phyloP scores from a whole-genome alignment of 1,140 invertebrate genomes.

The Meloidogyne hapla region DNA sequence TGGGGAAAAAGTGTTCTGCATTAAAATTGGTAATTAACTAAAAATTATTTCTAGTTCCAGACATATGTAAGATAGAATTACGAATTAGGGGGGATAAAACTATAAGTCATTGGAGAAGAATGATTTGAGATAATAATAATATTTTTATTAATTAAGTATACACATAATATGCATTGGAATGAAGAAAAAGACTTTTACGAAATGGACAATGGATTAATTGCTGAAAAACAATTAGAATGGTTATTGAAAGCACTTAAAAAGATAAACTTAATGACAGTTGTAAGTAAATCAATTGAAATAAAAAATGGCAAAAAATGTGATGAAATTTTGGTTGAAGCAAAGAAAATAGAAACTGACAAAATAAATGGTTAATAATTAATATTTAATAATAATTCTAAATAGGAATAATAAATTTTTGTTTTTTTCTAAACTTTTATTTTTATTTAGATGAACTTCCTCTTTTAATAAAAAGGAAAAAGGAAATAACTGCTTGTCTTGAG shows the following conservation, averaged over 20 bases:
- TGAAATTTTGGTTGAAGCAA: neutral
- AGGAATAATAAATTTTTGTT: neutral
- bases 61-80: no score
- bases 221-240: constrained; percentile 6
- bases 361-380: neutral
- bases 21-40: neutral
- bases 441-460: constrained; percentile 6
- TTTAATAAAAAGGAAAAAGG: neutral
- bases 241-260: neutral
- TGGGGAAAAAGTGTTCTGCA: neutral
- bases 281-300: neutral
- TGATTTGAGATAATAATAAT: no score
- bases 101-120: no score
- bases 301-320: neutral
- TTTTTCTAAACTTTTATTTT: no score
- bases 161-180: neutral
- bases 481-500: neutral
- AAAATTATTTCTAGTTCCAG: no score
- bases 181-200: neutral
- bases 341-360: neutral
- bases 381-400: no score
- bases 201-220: constrained; percentile 1
- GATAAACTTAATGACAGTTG: neutral
- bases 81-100: no score
- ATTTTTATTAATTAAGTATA: neutral